These are phyloP conservation scores for Microplitis demolitor DNA, from an alignment of 1,140 invertebrate species.

Conservation along the genomic window DNA sequence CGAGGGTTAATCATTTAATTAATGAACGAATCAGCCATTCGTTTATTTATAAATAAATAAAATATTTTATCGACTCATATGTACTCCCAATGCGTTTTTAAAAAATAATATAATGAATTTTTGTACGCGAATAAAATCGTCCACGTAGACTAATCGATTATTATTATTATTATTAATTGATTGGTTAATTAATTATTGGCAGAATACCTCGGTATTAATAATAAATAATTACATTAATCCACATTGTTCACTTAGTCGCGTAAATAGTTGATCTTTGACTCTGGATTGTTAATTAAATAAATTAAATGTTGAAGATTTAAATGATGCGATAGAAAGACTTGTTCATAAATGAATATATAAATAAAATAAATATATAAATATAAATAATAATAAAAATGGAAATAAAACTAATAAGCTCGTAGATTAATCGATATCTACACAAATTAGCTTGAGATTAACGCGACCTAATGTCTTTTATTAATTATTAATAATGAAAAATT, in stretches of 20 bases:
- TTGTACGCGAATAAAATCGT: slow-evolving; percentile 22
- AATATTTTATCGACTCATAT: slow-evolving; percentile 16
- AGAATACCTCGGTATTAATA: neutral
- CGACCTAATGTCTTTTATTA: no score
- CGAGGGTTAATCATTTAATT: neutral
- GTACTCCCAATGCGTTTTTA: slow-evolving; percentile 14
- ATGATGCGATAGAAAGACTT: no score
- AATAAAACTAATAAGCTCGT: neutral
- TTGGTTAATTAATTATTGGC: neutral
- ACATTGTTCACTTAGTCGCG: slow-evolving; percentile 1
- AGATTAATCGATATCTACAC: no score
- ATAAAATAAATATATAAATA: neutral
- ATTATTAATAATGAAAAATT: no score
- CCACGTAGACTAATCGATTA: neutral
- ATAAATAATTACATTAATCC: neutral
- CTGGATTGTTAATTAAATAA: neutral
- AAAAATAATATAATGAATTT: slow-evolving; percentile 1
- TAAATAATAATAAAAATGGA: neutral
- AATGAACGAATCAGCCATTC: neutral
- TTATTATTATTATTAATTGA: neutral
- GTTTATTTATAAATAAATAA: neutral
- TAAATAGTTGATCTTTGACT: neutral
- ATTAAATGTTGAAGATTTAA: no score
- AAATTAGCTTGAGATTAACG: no score
- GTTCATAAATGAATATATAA: neutral